Percentiles rank a stretch among this genome's conserved stretches.
Conservation (phyloP, 2,113 vertebrate species). For the Clarias batrachus region DNA sequence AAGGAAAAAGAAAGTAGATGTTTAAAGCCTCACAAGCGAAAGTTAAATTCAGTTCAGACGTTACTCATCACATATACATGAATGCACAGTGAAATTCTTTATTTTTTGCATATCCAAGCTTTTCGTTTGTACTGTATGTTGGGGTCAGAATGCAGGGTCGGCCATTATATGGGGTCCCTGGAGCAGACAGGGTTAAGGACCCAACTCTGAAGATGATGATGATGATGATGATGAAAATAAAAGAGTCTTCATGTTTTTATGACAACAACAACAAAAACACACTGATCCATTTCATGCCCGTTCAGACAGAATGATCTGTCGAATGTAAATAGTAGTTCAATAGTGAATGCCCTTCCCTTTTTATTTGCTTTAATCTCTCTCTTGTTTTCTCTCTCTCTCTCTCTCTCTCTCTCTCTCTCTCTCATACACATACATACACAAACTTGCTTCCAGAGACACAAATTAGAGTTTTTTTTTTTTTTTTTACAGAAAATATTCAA, state of each 20-base stretch:
- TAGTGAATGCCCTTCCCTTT: constrained; percentile 78
- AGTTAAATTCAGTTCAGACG: too few species aligned
- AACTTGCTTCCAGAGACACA: constrained; percentile 70
- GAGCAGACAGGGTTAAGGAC: too few species aligned
- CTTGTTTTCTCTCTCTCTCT: not conserved
- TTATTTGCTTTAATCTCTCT: constrained; percentile 76
- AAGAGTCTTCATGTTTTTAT: constrained; percentile 47
- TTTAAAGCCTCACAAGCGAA: not conserved
- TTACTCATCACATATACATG: too few species aligned
- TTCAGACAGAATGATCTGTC: constrained; percentile 73
- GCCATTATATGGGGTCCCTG: too few species aligned
- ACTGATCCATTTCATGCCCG: constrained; percentile 70
- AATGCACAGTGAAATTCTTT: too few species aligned
- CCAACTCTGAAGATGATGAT: not conserved
- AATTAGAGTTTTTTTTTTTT: constrained; percentile 77
- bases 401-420: constrained; percentile 29
- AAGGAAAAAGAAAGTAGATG: not conserved
- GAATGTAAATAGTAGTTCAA: constrained; percentile 77
- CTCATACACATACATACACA: constrained; percentile 46
- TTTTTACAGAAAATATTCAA: constrained; percentile 80
- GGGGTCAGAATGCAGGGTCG: too few species aligned
- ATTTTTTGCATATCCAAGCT: too few species aligned
- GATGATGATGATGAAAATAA: constrained; percentile 1
- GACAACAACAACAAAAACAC: constrained; percentile 57
- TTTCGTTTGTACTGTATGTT: too few species aligned